Evolutionary conservation across 2,888 invertebrate species (phyloP).

Genomic region (Liopterus haemorrhoidalis): DNA sequence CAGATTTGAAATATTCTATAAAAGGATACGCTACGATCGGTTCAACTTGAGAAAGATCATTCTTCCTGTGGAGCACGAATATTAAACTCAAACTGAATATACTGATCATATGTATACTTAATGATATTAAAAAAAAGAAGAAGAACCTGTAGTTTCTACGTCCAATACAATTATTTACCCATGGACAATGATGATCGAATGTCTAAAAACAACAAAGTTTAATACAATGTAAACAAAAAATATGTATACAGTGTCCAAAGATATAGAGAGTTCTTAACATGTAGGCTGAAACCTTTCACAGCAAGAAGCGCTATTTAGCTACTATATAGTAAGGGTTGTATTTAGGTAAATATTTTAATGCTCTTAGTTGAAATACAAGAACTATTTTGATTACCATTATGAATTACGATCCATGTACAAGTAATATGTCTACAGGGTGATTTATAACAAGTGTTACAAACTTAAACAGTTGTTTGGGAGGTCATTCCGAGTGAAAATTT

Average conservation of each 20-base stretch:
- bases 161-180: conserved; percentile 97
- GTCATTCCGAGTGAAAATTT: too few species aligned
- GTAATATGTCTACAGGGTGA: too few species aligned
- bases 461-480: too few species aligned
- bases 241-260: conserved; percentile 15
- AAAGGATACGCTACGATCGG: conserved; percentile 86
- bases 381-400: too few species aligned
- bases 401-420: too few species aligned
- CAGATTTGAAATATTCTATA: conserved; percentile 28
- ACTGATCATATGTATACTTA: conserved; percentile 96
- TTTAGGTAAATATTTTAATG: too few species aligned
- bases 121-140: conserved; percentile 95
- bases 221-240: conserved; percentile 15
- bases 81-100: conserved; percentile 92
- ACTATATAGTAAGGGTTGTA: too few species aligned
- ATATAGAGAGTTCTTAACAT: too few species aligned
- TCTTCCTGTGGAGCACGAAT: conserved; percentile 82
- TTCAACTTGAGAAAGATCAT: conserved; percentile 70
- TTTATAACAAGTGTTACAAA: too few species aligned
- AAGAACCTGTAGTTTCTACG: conserved; percentile 97
- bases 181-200: conserved; percentile 99
- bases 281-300: too few species aligned
- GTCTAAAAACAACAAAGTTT: conserved; percentile 62
- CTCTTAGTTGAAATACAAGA: too few species aligned
- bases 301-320: too few species aligned